Evolutionary conservation across 2,797 vertebrate species (phyloP), one percentile per base, ranked within the genome.

Genomic region (Acridotheres tristis): DNA sequence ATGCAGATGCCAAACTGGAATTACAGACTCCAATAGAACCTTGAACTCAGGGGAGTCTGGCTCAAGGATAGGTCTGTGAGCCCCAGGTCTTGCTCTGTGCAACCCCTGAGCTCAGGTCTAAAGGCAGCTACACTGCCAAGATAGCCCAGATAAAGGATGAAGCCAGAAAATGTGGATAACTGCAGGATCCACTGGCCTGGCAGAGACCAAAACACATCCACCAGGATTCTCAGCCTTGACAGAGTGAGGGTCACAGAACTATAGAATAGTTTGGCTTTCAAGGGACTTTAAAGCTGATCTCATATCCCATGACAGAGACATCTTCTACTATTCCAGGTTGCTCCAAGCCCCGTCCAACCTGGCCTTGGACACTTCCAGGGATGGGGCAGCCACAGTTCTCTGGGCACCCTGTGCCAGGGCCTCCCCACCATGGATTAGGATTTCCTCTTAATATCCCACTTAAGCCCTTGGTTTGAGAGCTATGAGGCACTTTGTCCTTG

Each of bases 321-420:
- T 4, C 13, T 54, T 53, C 50, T 32, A 16, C 17, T 8, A 14
- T 5, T 10, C 16, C 48, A 62, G 42, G 22, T 0, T 38, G 57
- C n/a, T 76, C 21, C 32, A 50, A 63, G 57, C 17, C 27, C 23
- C 0, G 0, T 29, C 27, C 36, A 45, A 2, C 7, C 4, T 0
- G 9, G 45, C n/a, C 25, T 67, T 26, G 53, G 72, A 8, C 32
- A 45, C 30, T 45, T 9, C 19, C 45, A 51, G 14, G 15, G 38
- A 65, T 45, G 38, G 25, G 25, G 25, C 45, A 77, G 65, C 21
- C 51, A 40, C 72, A 71, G 57, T 40, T 1, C 59, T 72, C 9
- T 65, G 51, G 59, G 11, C n/a, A 79, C 0, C 57, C n/a, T 47
- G n/a, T 34, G 53, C 38, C 38, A 65, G 8, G 8, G 29, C 25